Evolutionary conservation across 2,113 vertebrate species (phyloP), one percentile per base, ranked within the genome.

Genomic region (Carassius carassius): DNA sequence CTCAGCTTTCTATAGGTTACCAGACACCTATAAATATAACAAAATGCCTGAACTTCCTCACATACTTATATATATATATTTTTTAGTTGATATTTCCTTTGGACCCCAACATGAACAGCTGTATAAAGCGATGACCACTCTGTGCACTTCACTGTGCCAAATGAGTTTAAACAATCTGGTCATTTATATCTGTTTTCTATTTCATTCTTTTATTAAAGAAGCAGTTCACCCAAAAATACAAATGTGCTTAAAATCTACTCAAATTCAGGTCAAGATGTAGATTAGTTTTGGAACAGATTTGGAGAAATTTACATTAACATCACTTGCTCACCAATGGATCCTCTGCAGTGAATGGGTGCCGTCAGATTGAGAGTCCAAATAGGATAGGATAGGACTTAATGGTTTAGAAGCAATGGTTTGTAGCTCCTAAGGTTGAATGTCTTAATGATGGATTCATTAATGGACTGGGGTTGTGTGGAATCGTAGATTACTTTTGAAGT

Each of bases 1-100:
- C 62, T 97, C 96, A 0, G 95, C 94, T 37, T 88, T 97, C 87
- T 96, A 96, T 85, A 93, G 95, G 92, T 95, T 96, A 82, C 32
- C 67, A 32, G 23, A 8, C 47, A 23, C 44, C 41, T 51, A 9
- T 73, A n/a, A n/a, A 19, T 21, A 32, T 35, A 58, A 77, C 9
- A 76, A 54, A 19, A 35, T 32, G 19, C 21, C 44, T 74, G 19
- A 77, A 21, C 8, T 56, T 56, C 25, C 23, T 10, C 1, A 17
- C 8, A 72, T 44, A 77, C 29, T 29, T 29, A 77, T 11, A 56
- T 76, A 17, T 16, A n/a, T n/a, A n/a, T n/a, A n/a, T 32, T 1
- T 56, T 76, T 16, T 76, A 29, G 14, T 16, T 29, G 7, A 35
- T 56, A 2, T 69, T 8, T 81, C 5, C 65, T 73, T 14, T 74